phyloP scores from a whole-genome alignment of 2,888 invertebrate species.

The Drosophila maculinotata region DNA sequence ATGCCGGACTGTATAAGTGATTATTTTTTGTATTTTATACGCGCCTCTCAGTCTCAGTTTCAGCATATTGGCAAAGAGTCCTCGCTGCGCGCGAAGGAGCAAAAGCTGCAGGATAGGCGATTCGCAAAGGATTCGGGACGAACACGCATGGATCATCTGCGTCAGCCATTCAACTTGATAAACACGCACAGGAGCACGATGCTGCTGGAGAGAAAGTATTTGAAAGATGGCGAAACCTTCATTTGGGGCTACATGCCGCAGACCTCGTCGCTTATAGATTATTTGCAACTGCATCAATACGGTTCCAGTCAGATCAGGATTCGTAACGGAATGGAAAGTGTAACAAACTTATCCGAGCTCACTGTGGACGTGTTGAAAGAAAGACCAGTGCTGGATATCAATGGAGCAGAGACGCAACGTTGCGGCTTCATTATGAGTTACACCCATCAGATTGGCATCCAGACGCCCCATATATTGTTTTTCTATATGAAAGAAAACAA shows the following conservation, averaged over 20 bases:
- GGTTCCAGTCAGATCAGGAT: constrained; percentile 25
- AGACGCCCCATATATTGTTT: constrained; percentile 4
- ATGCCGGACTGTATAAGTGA: constrained; percentile 20
- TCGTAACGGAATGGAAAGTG: background rate
- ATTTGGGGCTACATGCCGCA: constrained; percentile 66
- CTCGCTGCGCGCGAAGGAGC: constrained; percentile 39
- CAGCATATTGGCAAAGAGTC: constrained; percentile 47
- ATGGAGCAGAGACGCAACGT: background rate
- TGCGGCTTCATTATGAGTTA: constrained; percentile 49
- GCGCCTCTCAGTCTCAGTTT: constrained; percentile 47
- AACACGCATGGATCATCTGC: constrained; percentile 44
- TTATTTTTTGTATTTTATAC: constrained; percentile 14
- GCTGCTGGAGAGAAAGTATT: background rate
- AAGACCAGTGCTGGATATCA: background rate
- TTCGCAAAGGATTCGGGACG: background rate
- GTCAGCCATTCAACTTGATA: constrained; percentile 43
- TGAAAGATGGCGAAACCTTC: constrained; percentile 44
- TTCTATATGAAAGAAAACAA: constrained; percentile 39
- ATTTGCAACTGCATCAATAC: constrained; percentile 17
- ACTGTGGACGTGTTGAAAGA: constrained; percentile 21
- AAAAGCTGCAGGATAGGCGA: constrained; percentile 17
- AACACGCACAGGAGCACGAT: constrained; percentile 16
- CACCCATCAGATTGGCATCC: constrained; percentile 1
- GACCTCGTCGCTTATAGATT: constrained; percentile 19
- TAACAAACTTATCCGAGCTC: constrained; percentile 20